Percentiles rank a stretch among this genome's conserved stretches.
Conservation (phyloP, 2,113 vertebrate species). For the Anthoscopus minutus region DNA sequence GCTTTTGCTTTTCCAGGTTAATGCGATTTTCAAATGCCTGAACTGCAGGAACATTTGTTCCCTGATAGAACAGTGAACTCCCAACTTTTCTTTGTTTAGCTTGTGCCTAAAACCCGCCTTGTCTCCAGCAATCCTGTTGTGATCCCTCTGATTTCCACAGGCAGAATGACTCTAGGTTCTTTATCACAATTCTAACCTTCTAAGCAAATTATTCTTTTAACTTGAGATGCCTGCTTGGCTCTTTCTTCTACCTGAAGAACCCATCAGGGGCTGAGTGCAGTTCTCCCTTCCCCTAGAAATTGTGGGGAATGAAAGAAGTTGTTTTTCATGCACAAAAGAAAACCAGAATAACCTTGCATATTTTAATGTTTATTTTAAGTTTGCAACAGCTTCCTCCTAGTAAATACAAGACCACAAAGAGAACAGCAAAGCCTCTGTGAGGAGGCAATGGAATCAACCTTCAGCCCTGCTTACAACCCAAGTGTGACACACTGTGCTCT, state of each 20-base stretch:
- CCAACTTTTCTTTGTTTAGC: neutral
- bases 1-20: constrained; percentile 50
- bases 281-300: neutral
- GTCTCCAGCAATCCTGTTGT: neutral
- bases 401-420: neutral
- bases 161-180: neutral
- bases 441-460: neutral
- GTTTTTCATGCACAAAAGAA: neutral
- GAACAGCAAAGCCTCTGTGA: neutral
- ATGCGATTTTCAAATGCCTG: neutral
- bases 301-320: neutral
- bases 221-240: neutral
- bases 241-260: neutral
- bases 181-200: neutral
- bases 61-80: neutral
- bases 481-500: neutral
- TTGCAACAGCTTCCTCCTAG: neutral
- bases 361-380: neutral
- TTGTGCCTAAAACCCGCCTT: neutral
- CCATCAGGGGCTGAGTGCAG: neutral
- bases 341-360: neutral
- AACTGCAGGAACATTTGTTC: constrained; percentile 7
- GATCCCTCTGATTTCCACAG: neutral
- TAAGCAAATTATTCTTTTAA: neutral
- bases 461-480: neutral